Evolutionary conservation across 2,888 invertebrate genomes (phyloP), one percentile per base, ranked within the genome.

Genomic region (Hyles lineata): DNA sequence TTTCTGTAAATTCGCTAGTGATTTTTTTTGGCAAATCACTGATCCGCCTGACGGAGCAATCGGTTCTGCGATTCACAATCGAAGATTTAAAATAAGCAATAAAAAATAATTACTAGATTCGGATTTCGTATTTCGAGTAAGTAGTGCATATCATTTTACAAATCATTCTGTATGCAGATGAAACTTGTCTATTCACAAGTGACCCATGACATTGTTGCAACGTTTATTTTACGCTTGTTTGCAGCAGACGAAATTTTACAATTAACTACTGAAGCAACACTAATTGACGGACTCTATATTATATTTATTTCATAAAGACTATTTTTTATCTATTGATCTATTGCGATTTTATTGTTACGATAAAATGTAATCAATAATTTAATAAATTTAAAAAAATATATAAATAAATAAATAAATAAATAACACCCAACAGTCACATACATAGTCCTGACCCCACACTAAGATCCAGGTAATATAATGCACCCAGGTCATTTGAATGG

Each of bases 81-180:
- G 78, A 79, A 78, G 79, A 83, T 83, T 83, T 83, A 84, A 82
- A 84, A 81, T 79, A 79, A 79, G 78, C 81, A 85, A 79, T 82
- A 85, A 82, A 79, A 84, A 85, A 88, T 86, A 86, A 86, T 86
- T 85, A 87, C 82, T 81, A 82, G 79, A 78, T 84, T 81, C 79
- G 78, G 80, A 85, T 90, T 90, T 89, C 85, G 86, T 85, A 86
- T 83, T 82, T 80, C 82, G 80, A 87, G 83, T 87, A 89, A 91
- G 76, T 90, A 88, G 90, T 88, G 88, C 90, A 89, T 89, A 83
- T 86, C 87, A 82, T 87, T 89, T 85, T 79, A 79, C 77, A 85
- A 88, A 85, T 83, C 82, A 76, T 79, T 83, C 80, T 83, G 83
- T 83, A 85, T 88, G 87, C 84, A 87, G 84, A 85, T 82, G 80